Evolutionary conservation across 2,797 vertebrate species (phyloP), one percentile per base, ranked within the genome.

Genomic region (Enteromius radiatus): DNA sequence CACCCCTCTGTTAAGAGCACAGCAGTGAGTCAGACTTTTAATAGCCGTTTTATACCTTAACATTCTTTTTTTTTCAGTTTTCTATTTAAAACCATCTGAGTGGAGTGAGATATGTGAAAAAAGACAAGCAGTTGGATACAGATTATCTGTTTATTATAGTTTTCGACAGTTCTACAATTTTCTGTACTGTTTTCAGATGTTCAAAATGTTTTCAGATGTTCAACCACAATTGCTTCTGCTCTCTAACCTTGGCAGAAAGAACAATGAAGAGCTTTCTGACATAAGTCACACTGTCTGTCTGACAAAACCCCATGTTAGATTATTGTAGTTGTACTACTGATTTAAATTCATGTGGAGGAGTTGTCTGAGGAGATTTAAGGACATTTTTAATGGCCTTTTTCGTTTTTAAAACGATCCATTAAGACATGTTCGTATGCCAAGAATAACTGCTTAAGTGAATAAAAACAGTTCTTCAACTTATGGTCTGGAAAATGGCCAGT

Each of bases 151-250:
- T 31, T 63, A 63, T 63, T 31, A 63, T 31, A 63, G 26, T 63
- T 31, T 63, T 31, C 8, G 3, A n/a, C 17, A n/a, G 17, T 80
- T 59, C 6, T 11, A 36, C 26, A 36, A 56, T 80, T 71, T 80
- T 45, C 26, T 81, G 69, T 33, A 59, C 28, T 36, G 21, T 61
- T 75, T 81, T 74, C 59, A 81, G 36, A 52, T 65, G 70, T 49
- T 81, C 28, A 65, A 64, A 81, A 67, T 75, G 59, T 75, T 82
- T 82, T 82, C 43, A 75, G 70, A 76, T 82, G 61, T 76, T 76
- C 17, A 43, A 28, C 61, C 49, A 76, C 70, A 75, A 52, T 31
- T 28, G 21, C 41, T 69, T 69, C 31, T 77, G 65, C 21, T 5
- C 38, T 77, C 64, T 45, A 43, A 61, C 28, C 49, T 63, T 83